Base-by-base conservation (phyloP, 2,888 invertebrate genomes). In the Apeira syringaria region DNA sequence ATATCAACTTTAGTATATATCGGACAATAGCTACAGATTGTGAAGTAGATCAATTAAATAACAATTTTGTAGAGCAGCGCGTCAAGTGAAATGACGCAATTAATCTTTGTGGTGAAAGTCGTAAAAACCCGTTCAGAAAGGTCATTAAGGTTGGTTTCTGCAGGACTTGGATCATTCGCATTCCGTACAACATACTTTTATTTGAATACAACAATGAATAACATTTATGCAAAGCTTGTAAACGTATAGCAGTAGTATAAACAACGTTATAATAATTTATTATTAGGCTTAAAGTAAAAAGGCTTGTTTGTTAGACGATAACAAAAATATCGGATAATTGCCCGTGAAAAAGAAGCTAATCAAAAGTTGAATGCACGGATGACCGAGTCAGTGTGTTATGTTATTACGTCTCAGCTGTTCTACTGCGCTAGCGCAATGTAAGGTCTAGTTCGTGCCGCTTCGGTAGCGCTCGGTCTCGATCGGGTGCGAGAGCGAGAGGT, bases 361-460 rank as follows among this genome's bases (percentile, higher is more conserved):
- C 87, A 87, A 84, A 86, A 86, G 89, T 89, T 89, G 89, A 89
- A 89, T 80, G 89, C 86, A 88, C 87, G 87, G 82, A 87, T 88
- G 88, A 89, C 89, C 89, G 88, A 89, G 89, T 88, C 88, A 89
- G 86, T 88, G 83, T 88, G 88, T 87, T 87, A 86, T 86, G 84
- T 84, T 88, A 83, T 85, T 85, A 83, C 84, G 82, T 81, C 85
- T 84, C 88, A 88, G 88, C 88, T 88, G 88, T 88, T 85, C 74
- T 71, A 79, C 71, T 82, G 88, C 86, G 87, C 82, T 72, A 68
- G 87, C 87, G 86, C 84, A 76, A 64, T 73, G 80, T 83, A 88
- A 88, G 88, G 88, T 88, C 89, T 88, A 88, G 88, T 86, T 88
- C 87, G 88, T 84, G 63, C 56, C 63, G 67, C 61, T 51, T 80